Base-by-base conservation (phyloP, 1,140 invertebrate genomes). In the Thalassaphorura encarpata region DNA sequence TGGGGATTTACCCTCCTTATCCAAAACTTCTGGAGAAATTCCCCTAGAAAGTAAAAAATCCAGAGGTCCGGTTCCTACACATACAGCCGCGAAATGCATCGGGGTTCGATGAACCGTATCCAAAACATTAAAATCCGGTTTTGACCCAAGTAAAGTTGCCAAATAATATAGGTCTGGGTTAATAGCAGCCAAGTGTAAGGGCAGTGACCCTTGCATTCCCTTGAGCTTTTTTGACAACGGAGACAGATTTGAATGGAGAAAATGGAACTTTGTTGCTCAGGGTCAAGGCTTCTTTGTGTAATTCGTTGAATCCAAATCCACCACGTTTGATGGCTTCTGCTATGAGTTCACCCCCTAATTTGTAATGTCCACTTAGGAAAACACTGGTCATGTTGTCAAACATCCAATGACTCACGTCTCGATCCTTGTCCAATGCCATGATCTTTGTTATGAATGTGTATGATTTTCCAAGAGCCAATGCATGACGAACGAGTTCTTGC, bases 71-170 rank as follows among this genome's bases (percentile, higher is more conserved):
- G 70, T 67, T 19, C 71, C 71, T 42, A 70, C 64, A 67, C 75
- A 77, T 5, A 69, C 74, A 26, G 76, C 73, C 39, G 77, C 76
- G 67, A 74, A 79, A 66, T 79, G 77, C 27, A 77, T 70, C 1
- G 70, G 72, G n/a, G 67, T 56, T 58, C 76, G 69, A 5, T 70
- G 67, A 33, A 70, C 57, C 19, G 67, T 62, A 65, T 79, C 77
- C 11, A 68, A 55, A 16, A 77, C 52, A 56, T 72, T 73, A 46
- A 70, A 72, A 31, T 75, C 72, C 3, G 75, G 74, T 53, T 69
- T 66, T 15, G 71, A 62, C 6, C 61, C 56, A 26, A 76, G 57
- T 16, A 61, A 62, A 11, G 66, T 56, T 3, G 68, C 66, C 18
- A 79, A 56, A 51, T 75, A 74, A 39, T 72, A 69, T 1, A 69